A percentile compares a stretch with the other conserved stretches of the same genome.
phyloP scores from a whole-genome alignment of 2,113 vertebrate genomes.

The Lophotis ruficrista region DNA sequence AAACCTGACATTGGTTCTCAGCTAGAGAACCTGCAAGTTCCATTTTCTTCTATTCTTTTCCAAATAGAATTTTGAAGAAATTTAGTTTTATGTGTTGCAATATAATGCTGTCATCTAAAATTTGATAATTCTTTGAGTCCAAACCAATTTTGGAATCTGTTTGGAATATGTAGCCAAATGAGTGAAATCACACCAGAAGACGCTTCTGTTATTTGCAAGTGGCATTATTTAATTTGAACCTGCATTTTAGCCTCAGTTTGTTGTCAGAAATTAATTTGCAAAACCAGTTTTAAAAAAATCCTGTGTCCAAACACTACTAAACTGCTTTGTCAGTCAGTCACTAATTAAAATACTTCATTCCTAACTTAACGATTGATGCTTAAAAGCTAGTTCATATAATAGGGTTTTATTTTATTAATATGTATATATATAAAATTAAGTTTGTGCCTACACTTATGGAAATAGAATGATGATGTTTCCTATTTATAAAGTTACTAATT shows the following conservation, averaged over 20 bases:
- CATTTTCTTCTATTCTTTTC: neutral
- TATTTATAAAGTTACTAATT: neutral
- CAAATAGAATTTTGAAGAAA: neutral
- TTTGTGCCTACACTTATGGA: neutral
- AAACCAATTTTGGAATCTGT: neutral
- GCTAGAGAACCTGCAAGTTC: neutral
- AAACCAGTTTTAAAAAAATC: neutral
- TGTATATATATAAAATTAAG: neutral
- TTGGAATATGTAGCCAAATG: neutral
- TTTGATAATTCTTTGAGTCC: neutral
- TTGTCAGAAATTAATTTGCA: neutral
- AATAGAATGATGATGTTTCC: neutral
- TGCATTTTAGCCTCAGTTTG: neutral
- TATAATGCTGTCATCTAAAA: neutral
- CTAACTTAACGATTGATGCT: neutral
- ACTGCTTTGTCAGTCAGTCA: neutral
- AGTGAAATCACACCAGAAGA: neutral
- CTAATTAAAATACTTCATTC: neutral
- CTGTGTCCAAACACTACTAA: neutral
- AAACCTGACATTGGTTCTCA: neutral
- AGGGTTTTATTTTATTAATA: neutral
- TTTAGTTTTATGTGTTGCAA: neutral
- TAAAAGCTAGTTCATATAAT: neutral
- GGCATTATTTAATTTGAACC: neutral
- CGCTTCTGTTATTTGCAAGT: neutral